Evolutionary conservation across 2,888 invertebrate genomes (phyloP).

Genomic region (Hemaris fuciformis): DNA sequence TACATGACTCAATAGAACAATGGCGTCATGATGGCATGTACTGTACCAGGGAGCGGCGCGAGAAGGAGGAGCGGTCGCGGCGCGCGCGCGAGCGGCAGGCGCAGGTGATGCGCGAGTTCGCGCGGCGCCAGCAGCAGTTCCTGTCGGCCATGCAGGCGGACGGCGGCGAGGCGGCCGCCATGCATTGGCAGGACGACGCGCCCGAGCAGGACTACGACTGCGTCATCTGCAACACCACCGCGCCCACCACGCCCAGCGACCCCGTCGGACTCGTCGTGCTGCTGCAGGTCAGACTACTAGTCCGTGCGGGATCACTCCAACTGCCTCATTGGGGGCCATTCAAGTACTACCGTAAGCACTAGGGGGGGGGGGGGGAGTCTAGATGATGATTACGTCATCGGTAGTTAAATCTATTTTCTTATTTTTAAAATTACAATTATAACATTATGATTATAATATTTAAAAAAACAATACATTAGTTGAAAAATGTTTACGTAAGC

Average conservation of each 20-base stretch:
- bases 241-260: constrained; percentile 89
- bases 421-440: too few relatives aligned
- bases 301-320: too few relatives aligned
- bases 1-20: too few relatives aligned
- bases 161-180: constrained; percentile 72
- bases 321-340: too few relatives aligned
- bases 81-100: constrained; percentile 94
- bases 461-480: too few relatives aligned
- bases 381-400: too few relatives aligned
- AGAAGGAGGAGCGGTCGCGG: constrained; percentile 91
- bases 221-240: constrained; percentile 96
- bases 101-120: constrained; percentile 96
- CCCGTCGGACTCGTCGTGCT: constrained; percentile 93
- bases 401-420: too few relatives aligned
- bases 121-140: constrained; percentile 94
- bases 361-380: too few relatives aligned
- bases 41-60: constrained; percentile 81
- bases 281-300: constrained; percentile 86
- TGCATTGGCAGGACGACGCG: constrained; percentile 86
- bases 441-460: too few relatives aligned
- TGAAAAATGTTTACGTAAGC: too few relatives aligned
- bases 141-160: constrained; percentile 83
- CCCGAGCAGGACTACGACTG: constrained; percentile 92
- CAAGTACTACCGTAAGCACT: too few relatives aligned
- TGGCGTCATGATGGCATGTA: too few relatives aligned